Evolutionary conservation across 2,888 invertebrate species (phyloP).

Genomic region (Coronaproctus castanopsis): DNA sequence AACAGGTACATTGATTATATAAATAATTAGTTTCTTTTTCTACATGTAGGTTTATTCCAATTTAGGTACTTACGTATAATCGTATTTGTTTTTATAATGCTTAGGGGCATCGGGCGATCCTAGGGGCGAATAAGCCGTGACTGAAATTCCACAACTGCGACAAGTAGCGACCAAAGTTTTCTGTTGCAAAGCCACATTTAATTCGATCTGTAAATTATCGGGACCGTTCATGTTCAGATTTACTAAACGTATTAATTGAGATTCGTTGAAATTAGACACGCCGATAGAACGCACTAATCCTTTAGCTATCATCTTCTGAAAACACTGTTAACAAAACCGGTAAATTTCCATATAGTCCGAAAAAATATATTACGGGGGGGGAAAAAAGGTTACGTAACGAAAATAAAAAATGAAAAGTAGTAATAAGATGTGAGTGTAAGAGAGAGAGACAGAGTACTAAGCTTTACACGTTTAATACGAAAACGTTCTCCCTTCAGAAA

Average conservation of each 20-base stretch:
- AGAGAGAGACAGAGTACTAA: too few species aligned
- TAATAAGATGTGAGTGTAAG: too few species aligned
- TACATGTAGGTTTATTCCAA: too few species aligned
- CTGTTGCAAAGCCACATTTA: conserved; percentile 59
- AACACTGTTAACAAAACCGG: conserved; percentile 30
- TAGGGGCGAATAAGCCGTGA: conserved; percentile 50
- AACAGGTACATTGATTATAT: too few species aligned
- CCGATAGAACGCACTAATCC: conserved; percentile 51
- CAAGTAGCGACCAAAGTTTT: conserved; percentile 40
- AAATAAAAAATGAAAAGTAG: too few species aligned
- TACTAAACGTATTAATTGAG: conserved; percentile 43
- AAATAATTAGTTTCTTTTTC: too few species aligned
- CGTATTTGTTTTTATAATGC: conserved; percentile 38
- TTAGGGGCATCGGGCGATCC: conserved; percentile 35
- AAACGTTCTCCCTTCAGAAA: too few species aligned
- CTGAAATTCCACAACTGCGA: conserved; percentile 35
- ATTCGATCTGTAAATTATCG: conserved; percentile 48
- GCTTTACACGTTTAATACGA: too few species aligned
- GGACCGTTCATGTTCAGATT: conserved; percentile 42
- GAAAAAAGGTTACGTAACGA: too few species aligned
- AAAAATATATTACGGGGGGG: too few species aligned
- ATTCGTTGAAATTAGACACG: conserved; percentile 54
- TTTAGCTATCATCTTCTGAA: conserved; percentile 45
- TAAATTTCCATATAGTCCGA: too few species aligned
- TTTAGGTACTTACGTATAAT: conserved; percentile 28